A percentile compares a stretch with the other conserved stretches of the same genome.
phyloP scores from a whole-genome alignment of 2,113 vertebrate species.

The Ochotona curzoniae region DNA sequence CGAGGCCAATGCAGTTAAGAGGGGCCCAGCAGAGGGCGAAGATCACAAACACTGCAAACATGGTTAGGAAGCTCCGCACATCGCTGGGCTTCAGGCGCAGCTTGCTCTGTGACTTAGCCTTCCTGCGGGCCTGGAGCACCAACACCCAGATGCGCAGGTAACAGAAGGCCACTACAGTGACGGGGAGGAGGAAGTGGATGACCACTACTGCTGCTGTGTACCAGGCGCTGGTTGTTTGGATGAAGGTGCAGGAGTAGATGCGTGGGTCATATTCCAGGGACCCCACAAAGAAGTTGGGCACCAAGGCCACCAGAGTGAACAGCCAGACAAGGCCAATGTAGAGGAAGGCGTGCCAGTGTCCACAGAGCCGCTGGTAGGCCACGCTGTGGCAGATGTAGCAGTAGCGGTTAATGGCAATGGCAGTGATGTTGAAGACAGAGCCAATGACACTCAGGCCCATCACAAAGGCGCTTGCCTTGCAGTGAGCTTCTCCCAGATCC shows the following conservation, averaged over 20 bases:
- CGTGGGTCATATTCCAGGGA: slow-evolving; percentile 93
- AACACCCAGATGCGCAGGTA: slow-evolving; percentile 95
- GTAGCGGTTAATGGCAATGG: slow-evolving; percentile 94
- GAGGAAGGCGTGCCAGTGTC: slow-evolving; percentile 89
- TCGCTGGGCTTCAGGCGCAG: slow-evolving; percentile 88
- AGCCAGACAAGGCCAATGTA: slow-evolving; percentile 91
- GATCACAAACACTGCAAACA: slow-evolving; percentile 95
- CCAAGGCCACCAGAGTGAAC: slow-evolving; percentile 89
- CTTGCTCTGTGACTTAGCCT: slow-evolving; percentile 90
- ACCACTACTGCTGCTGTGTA: slow-evolving; percentile 92
- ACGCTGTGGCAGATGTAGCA: slow-evolving; percentile 95
- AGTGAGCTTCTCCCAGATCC: slow-evolving; percentile 91
- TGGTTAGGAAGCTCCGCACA: slow-evolving; percentile 93
- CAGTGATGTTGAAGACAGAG: slow-evolving; percentile 96
- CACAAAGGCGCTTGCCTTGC: slow-evolving; percentile 95
- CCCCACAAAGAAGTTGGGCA: slow-evolving; percentile 93
- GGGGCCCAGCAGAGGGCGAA: slow-evolving; percentile 97
- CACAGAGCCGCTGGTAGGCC: slow-evolving; percentile 91
- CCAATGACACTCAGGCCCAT: slow-evolving; percentile 95
- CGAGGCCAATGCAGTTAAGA: slow-evolving; percentile 93
- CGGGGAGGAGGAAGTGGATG: slow-evolving; percentile 94
- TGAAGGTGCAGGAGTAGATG: slow-evolving; percentile 95
- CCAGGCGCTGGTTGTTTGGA: slow-evolving; percentile 91
- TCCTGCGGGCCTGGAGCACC: slow-evolving; percentile 91
- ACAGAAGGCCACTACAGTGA: slow-evolving; percentile 93